phyloP scores from a whole-genome alignment of 2,113 vertebrate species.

The Pandion haliaetus region DNA sequence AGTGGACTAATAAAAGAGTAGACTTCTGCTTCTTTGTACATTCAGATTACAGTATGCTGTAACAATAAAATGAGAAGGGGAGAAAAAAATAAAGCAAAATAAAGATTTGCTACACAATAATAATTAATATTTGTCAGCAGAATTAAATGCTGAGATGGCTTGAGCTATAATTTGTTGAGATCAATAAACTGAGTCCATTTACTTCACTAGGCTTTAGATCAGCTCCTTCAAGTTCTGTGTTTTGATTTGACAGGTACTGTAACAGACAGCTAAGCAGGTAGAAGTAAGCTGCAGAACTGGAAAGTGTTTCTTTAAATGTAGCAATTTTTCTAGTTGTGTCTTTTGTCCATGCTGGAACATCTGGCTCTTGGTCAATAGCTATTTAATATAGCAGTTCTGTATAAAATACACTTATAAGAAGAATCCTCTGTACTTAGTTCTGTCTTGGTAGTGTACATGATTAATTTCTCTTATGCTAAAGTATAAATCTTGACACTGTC shows the following conservation, averaged over 20 bases:
- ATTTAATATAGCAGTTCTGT: not conserved
- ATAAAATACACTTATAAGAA: not conserved
- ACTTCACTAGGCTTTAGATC: not conserved
- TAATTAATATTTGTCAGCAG: not conserved
- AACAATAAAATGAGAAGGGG: not conserved
- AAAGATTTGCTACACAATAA: not conserved
- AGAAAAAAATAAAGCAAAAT: not conserved
- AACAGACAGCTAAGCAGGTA: not conserved
- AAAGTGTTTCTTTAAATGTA: not conserved
- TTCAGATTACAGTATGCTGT: not conserved
- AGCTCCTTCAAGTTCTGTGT: not conserved
- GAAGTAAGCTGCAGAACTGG: not conserved
- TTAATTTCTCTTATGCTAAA: not conserved
- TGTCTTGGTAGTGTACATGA: not conserved
- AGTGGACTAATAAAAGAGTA: constrained; percentile 24
- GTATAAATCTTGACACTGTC: not conserved
- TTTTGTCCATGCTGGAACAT: not conserved
- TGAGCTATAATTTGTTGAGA: not conserved
- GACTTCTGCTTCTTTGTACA: not conserved
- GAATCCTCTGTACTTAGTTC: not conserved
- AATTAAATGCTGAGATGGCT: not conserved
- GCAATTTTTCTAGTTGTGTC: not conserved
- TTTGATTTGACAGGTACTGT: not conserved
- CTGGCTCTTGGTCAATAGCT: not conserved
- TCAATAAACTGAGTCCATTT: not conserved